These are phyloP conservation scores for Oscheius sp. DNA, from an alignment of 2,888 invertebrate species.

Conservation along the genomic window DNA sequence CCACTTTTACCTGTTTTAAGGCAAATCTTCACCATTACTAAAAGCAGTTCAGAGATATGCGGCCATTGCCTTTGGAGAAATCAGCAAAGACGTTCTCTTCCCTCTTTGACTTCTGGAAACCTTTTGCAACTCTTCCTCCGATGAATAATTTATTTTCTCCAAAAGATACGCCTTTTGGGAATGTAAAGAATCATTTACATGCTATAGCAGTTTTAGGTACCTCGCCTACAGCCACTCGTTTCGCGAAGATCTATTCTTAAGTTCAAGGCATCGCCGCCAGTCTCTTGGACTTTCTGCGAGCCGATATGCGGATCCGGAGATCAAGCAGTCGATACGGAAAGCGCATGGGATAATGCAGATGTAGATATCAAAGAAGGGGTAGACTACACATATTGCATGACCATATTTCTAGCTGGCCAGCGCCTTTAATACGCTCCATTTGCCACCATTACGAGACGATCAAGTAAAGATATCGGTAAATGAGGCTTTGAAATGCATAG, in stretches of 20 bases:
- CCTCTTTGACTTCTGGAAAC: constrained; percentile 45
- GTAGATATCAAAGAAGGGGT: constrained; percentile 56
- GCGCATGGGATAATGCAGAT: constrained; percentile 52
- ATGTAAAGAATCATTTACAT: neutral
- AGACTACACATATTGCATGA: neutral
- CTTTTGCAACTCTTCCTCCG: constrained; percentile 29
- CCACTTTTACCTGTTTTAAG: neutral
- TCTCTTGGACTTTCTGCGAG: constrained; percentile 57
- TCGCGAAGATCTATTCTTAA: constrained; percentile 5
- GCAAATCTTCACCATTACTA: neutral
- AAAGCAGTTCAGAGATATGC: neutral
- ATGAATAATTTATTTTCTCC: constrained; percentile 11
- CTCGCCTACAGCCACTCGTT: constrained; percentile 10
- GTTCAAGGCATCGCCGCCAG: constrained; percentile 48
- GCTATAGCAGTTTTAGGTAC: neutral
- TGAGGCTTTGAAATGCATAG: neutral
- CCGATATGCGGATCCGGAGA: constrained; percentile 59
- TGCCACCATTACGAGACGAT: neutral
- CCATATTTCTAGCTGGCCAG: constrained; percentile 10
- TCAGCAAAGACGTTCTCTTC: constrained; percentile 26
- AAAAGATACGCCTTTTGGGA: neutral
- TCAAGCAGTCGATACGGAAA: constrained; percentile 58
- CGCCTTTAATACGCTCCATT: neutral
- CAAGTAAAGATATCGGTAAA: neutral
- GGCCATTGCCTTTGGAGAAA: constrained; percentile 15